Conservation (phyloP, 2,797 vertebrate species). For the Enteromius paludinosus region DNA sequence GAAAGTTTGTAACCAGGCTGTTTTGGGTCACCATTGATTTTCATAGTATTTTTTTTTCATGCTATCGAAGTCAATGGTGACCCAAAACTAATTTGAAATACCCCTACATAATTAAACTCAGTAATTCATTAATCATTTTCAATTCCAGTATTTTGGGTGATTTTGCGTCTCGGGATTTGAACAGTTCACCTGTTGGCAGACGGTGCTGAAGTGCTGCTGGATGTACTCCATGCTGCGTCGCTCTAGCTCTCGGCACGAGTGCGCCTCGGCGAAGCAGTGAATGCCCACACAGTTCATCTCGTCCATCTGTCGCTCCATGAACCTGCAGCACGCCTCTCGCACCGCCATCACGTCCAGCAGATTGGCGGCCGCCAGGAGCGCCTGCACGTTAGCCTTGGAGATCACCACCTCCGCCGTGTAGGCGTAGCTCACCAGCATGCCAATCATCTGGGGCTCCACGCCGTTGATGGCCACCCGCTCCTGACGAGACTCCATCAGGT, state of each 20-base stretch:
- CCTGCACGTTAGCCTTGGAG: conserved; percentile 84
- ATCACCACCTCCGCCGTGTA: conserved; percentile 84
- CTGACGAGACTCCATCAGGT: conserved; percentile 83
- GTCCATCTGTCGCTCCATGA: conserved; percentile 86
- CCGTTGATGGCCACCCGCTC: conserved; percentile 84
- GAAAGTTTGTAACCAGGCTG: no score
- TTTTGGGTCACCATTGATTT: no score
- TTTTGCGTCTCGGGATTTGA: no score
- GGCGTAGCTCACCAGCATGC: conserved; percentile 83
- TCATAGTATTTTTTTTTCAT: no score
- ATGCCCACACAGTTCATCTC: conserved; percentile 86
- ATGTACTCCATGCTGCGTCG: conserved; percentile 83
- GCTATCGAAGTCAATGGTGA: no score
- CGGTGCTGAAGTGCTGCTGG: conserved; percentile 78
- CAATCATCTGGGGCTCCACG: conserved; percentile 84
- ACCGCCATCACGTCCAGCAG: conserved; percentile 84
- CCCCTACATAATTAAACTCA: no score
- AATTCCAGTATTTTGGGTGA: no score
- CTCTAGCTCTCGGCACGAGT: conserved; percentile 81
- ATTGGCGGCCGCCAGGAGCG: conserved; percentile 82
- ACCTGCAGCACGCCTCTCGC: conserved; percentile 81
- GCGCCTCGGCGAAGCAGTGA: conserved; percentile 85
- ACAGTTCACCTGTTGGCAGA: conserved; percentile 74
- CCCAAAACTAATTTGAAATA: no score
- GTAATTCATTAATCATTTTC: no score